phyloP scores from a whole-genome alignment of 2,113 vertebrate genomes.

The Motacilla alba region DNA sequence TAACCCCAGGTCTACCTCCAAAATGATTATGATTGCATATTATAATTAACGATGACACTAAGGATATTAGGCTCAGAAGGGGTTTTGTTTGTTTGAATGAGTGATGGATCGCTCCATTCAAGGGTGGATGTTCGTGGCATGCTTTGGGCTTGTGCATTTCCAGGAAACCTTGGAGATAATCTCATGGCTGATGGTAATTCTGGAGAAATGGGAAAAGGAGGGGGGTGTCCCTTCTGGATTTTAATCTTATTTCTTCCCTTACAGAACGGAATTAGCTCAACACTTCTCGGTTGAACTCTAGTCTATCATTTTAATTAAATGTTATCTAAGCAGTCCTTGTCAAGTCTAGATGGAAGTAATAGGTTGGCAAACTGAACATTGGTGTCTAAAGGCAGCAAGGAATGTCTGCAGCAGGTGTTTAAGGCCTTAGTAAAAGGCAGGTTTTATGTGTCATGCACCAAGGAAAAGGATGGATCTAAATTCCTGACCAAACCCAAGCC shows the following conservation, averaged over 20 bases:
- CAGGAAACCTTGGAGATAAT: not conserved
- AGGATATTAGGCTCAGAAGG: constrained; percentile 51
- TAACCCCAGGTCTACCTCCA: constrained; percentile 48
- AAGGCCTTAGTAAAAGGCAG: not conserved
- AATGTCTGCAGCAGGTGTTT: not conserved
- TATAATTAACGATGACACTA: constrained; percentile 30
- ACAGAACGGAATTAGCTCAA: not conserved
- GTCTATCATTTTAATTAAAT: constrained; percentile 27
- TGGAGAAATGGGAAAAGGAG: not conserved
- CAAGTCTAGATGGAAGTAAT: not conserved
- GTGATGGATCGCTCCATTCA: not conserved
- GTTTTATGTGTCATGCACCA: not conserved
- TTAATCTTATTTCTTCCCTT: not conserved
- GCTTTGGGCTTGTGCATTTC: not conserved
- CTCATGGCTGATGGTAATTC: not conserved
- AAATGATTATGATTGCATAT: constrained; percentile 32
- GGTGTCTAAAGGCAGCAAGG: not conserved
- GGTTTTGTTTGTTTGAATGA: constrained; percentile 32
- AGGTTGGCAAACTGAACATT: not conserved
- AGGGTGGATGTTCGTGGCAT: not conserved
- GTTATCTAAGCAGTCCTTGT: not conserved
- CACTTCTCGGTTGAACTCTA: not conserved
- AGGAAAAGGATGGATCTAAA: accelerated
- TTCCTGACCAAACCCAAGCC: not conserved
- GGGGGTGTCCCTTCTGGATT: not conserved